Conservation (phyloP, 2,797 vertebrate genomes). For the Sebastes paucispinis region DNA sequence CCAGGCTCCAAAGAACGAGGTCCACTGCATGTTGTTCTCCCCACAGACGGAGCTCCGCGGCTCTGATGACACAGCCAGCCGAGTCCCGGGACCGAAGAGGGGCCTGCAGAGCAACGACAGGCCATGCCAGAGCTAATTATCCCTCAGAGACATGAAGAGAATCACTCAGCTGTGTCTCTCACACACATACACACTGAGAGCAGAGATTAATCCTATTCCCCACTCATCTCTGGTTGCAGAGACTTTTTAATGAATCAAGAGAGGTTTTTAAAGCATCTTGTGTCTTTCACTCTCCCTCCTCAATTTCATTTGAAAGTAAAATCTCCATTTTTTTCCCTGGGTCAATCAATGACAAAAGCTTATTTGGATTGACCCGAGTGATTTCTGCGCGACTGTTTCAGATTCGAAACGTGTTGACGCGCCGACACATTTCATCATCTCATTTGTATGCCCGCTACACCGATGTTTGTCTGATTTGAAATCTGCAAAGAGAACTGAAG, state of each 20-base stretch:
- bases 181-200: slow-evolving; percentile 27
- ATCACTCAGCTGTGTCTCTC: slow-evolving; percentile 65
- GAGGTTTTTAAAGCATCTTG: slow-evolving; percentile 58
- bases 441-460: slow-evolving; percentile 57
- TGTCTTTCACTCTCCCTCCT: slow-evolving; percentile 34
- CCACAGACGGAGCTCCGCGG: slow-evolving; percentile 24
- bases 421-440: slow-evolving; percentile 51
- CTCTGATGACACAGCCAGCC: slow-evolving; percentile 47
- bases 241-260: slow-evolving; percentile 69
- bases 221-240: slow-evolving; percentile 37
- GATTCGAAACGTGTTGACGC: slow-evolving; percentile 46
- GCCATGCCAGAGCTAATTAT: slow-evolving; percentile 72
- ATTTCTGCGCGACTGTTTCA: slow-evolving; percentile 18
- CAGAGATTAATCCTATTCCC: slow-evolving; percentile 59
- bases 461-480: slow-evolving; percentile 68
- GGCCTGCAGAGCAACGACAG: slow-evolving; percentile 54
- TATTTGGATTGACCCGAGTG: slow-evolving; percentile 51
- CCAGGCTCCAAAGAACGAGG: slow-evolving; percentile 18
- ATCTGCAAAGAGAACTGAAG: slow-evolving; percentile 47
- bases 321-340: slow-evolving; percentile 9
- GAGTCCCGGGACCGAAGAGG: slow-evolving; percentile 50
- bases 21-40: slow-evolving; percentile 28
- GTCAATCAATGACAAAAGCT: slow-evolving; percentile 64
- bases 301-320: slow-evolving; percentile 62
- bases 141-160: slow-evolving; percentile 69